These are phyloP conservation scores for Oryzias dopingdopingensis DNA, from an alignment of 2,797 vertebrate genomes.

Conservation along the genomic window DNA sequence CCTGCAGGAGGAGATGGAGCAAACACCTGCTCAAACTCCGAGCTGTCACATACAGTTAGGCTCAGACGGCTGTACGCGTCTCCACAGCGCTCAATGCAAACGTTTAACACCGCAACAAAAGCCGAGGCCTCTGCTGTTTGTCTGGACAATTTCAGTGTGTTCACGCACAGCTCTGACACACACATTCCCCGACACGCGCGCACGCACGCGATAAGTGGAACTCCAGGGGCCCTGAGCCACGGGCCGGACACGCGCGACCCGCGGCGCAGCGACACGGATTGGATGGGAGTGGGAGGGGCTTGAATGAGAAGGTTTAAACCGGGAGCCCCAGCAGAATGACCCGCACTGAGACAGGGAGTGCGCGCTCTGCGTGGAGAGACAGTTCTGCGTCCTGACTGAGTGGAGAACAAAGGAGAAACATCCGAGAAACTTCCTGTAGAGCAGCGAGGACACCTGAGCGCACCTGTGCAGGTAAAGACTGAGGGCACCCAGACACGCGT, in stretches of 20 bases:
- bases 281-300: constrained; percentile 52
- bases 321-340: constrained; percentile 48
- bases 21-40: constrained; percentile 76
- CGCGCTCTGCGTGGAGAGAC: constrained; percentile 23
- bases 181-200: constrained; percentile 24
- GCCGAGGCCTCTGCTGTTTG: constrained; percentile 46
- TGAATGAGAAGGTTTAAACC: constrained; percentile 57
- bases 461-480: constrained; percentile 37
- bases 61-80: constrained; percentile 64
- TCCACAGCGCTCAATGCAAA: constrained; percentile 45
- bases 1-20: constrained; percentile 45
- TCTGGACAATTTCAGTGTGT: constrained; percentile 36
- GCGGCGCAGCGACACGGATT: constrained; percentile 27
- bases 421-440: constrained; percentile 23
- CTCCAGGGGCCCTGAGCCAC: constrained; percentile 58
- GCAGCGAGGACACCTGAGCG: constrained; percentile 3
- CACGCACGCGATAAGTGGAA: constrained; percentile 19
- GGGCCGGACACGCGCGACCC: constrained; percentile 78
- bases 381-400: constrained; percentile 6
- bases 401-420: constrained; percentile 10
- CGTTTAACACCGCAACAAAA: constrained; percentile 63
- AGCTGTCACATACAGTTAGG: constrained; percentile 75
- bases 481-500: too few species aligned
- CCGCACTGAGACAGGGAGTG: constrained; percentile 43
- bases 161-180: constrained; percentile 31